Evolutionary conservation across 2,113 vertebrate genomes (phyloP), one percentile per base, ranked within the genome.

Genomic region (Isurus oxyrinchus): DNA sequence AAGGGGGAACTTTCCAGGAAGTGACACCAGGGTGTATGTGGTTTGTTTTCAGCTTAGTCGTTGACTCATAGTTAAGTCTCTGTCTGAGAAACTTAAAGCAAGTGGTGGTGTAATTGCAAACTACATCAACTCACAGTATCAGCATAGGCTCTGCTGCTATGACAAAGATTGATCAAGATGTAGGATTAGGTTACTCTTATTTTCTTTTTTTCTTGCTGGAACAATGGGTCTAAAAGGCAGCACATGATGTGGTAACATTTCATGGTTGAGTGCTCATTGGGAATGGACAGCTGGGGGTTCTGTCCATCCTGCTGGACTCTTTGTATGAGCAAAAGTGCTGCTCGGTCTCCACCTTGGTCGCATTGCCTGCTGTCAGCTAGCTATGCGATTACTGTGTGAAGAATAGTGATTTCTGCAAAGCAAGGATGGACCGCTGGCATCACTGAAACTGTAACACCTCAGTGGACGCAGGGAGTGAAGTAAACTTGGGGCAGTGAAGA

Each of bases 81-180:
- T 96, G 94, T 44, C 49, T 96, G 63, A 96, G 94, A 76, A 96
- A 96, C 63, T 31, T 76, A 27, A 35, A 44, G 5, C 21, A 96
- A 76, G 31, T 27, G 10, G 23, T 88, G 53, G 2, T 14, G 11
- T 90, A 57, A 57, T 3, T 31, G 53, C 87, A 59, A 55, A 59
- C 14, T 35, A 55, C 16, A 49, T 13, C 3, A 91, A 57, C 3
- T 35, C 13, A 57, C 55, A 5, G 4, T 35, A 31, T 10, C 55
- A 55, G 31, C 88, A 59, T 0, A 59, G 13, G 4, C 27, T 57
- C 4, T 91, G 27, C 27, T 31, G 1, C 3, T 14, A 14, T 59
- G 11, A 59, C 5, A n/a, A 91, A 59, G 8, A 91, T 5, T 91
- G 88, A 91, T 35, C 88, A 57, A 88, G 49, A 53, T 59, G n/a